Percentiles rank a stretch among this genome's conserved stretches.
These are phyloP conservation scores for Heliconius ismenius DNA, from an alignment of 2,888 invertebrate genomes.

Conservation along the genomic window DNA sequence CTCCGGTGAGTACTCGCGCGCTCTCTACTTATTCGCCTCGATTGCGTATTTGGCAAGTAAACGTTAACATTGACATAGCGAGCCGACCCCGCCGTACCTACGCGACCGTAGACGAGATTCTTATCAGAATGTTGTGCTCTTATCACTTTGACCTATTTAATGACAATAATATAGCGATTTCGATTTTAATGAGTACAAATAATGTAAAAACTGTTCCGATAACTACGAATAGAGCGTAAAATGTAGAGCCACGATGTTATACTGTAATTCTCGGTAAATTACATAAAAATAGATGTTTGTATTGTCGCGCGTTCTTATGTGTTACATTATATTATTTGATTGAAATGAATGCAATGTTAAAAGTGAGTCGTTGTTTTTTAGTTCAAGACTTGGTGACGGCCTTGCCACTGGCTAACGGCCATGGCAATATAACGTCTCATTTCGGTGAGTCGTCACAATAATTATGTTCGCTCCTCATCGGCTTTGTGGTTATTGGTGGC, in stretches of 20 bases:
- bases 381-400: constrained; percentile 83
- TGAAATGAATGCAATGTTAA: constrained; percentile 75
- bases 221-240: constrained; percentile 36
- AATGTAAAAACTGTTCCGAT: constrained; percentile 40
- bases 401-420: constrained; percentile 82
- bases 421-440: constrained; percentile 80
- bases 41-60: constrained; percentile 74
- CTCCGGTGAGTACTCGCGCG: constrained; percentile 85
- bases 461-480: constrained; percentile 71
- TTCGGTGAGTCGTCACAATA: constrained; percentile 80
- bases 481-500: constrained; percentile 79
- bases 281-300: constrained; percentile 39
- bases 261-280: constrained; percentile 37
- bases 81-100: constrained; percentile 60
- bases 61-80: constrained; percentile 75
- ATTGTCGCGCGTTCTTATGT: constrained; percentile 43
- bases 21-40: constrained; percentile 59
- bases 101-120: constrained; percentile 73
- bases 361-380: constrained; percentile 80
- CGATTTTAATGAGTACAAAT: constrained; percentile 51
- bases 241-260: constrained; percentile 36
- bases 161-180: constrained; percentile 61
- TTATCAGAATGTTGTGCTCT: constrained; percentile 70
- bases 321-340: constrained; percentile 50
- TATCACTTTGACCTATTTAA: constrained; percentile 77